Evolutionary conservation across 2,113 vertebrate genomes (phyloP).

Genomic region (Alosa alosa): DNA sequence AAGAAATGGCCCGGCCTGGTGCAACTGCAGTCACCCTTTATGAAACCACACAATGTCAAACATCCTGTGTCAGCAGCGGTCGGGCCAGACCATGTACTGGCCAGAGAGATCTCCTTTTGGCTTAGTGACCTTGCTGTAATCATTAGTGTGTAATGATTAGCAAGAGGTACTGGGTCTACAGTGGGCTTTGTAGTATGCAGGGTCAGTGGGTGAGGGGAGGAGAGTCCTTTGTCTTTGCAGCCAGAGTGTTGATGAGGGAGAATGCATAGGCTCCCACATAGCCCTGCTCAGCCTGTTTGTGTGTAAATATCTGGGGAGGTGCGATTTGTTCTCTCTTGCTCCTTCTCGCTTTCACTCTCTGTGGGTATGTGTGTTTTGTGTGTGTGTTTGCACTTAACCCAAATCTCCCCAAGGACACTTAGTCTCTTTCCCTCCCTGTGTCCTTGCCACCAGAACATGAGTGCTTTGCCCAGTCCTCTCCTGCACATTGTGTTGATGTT

Average conservation of each 20-base stretch:
- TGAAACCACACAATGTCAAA: constrained; percentile 24
- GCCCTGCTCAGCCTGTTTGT: constrained; percentile 52
- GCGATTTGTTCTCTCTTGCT: not conserved
- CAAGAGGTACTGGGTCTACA: not conserved
- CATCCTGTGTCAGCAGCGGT: not conserved
- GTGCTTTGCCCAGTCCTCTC: not conserved
- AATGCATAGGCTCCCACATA: constrained; percentile 26
- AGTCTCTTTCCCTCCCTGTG: not conserved
- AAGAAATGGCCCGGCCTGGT: constrained; percentile 30
- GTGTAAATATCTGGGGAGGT: constrained; percentile 52
- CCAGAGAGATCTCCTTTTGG: constrained; percentile 18
- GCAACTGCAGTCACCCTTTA: constrained; percentile 26
- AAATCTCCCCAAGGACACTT: constrained; percentile 3
- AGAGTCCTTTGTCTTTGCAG: not conserved
- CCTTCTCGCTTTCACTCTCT: not conserved
- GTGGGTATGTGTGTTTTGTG: too few species aligned
- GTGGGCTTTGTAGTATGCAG: not conserved
- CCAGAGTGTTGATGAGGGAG: constrained; percentile 1
- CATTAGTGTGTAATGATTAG: not conserved
- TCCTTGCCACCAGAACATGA: not conserved
- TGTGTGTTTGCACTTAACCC: not conserved
- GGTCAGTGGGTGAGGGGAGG: not conserved
- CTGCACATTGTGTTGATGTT: not conserved
- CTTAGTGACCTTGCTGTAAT: constrained; percentile 40
- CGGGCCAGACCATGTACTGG: not conserved